Evolutionary conservation across 2,888 invertebrate genomes (phyloP), one percentile per base, ranked within the genome.

Genomic region (Machimus atricapillus): DNA sequence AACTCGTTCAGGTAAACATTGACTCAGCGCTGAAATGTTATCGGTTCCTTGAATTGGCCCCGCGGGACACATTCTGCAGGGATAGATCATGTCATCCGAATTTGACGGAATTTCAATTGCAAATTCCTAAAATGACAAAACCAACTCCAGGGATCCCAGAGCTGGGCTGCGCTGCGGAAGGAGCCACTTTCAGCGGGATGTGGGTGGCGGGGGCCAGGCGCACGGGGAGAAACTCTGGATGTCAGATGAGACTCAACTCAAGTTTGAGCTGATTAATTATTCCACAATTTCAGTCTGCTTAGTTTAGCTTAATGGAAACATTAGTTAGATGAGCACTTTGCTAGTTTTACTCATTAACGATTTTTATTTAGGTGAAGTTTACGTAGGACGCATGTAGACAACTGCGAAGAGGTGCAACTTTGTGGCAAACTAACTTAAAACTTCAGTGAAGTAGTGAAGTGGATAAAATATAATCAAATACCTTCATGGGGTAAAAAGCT

Each of bases 51-150:
- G 19, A 78, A 78, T 78, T 78, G 40, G 19, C 43, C 43, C 78
- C 34, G 4, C 34, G 16, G 76, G 76, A 76, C 16, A 76, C 76
- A 78, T 40, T 78, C 66, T 27, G 66, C 19, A 23, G 40, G 23
- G 78, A 78, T 43, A 78, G 76, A 76, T 76, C 43, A 43, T 78
- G 40, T 43, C 40, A 40, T 78, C 14, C 23, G 40, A 78, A 78
- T 78, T 37, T 43, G 78, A 78, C 43, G 19, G 43, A 78, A 43
- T 78, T 78, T 40, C 78, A 78, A 78, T 37, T 37, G 76, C 76
- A 37, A 76, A 76, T 76, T 76, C 66, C 66, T 23, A 19, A 66
- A 66, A 66, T 66, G 66, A 66, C 66, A 66, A 66, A 66, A 23
- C 8, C 66, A 19, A 27, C 66, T 66, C 23, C 23, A 46, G 2